Evolutionary conservation across 2,888 invertebrate species (phyloP).

Genomic region (Nomada ferruginata): DNA sequence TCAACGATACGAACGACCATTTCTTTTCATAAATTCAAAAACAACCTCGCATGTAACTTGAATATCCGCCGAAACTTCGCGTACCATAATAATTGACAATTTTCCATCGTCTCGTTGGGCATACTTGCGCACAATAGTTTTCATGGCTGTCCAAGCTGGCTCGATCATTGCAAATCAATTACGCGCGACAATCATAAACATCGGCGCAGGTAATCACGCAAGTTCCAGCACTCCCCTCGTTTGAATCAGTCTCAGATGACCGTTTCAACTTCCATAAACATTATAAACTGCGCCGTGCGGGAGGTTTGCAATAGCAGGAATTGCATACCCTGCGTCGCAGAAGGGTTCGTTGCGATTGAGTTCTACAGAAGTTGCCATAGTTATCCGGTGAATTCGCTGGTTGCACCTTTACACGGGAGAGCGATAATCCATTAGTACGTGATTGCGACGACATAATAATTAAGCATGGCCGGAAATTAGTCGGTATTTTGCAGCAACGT

Average conservation of each 20-base stretch:
- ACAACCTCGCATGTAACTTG: too few relatives aligned
- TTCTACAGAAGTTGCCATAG: slow-evolving; percentile 23
- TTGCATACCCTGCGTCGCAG: neutral
- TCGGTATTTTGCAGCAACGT: slow-evolving; percentile 14
- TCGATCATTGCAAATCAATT: slow-evolving; percentile 4
- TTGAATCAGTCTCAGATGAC: neutral
- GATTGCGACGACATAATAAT: slow-evolving; percentile 23
- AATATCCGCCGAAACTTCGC: neutral
- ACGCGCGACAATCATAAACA: neutral
- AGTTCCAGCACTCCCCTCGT: neutral
- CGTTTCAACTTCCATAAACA: slow-evolving; percentile 1
- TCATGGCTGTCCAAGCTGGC: neutral
- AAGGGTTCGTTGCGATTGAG: slow-evolving; percentile 6
- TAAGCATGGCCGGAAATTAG: slow-evolving; percentile 16
- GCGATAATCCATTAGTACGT: slow-evolving; percentile 25
- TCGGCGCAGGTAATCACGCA: neutral
- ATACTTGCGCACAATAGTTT: neutral
- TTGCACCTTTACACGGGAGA: slow-evolving; percentile 5
- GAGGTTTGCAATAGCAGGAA: slow-evolving; percentile 3
- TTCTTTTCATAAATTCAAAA: too few relatives aligned
- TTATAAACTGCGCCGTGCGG: neutral
- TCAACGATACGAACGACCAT: too few relatives aligned
- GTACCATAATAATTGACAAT: neutral
- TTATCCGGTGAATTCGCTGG: slow-evolving; percentile 7
- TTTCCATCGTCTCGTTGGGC: too few relatives aligned